A percentile compares a stretch with the other conserved stretches of the same genome.
Conservation (phyloP, 1,140 invertebrate species). For the Leptopilina clavipes region DNA sequence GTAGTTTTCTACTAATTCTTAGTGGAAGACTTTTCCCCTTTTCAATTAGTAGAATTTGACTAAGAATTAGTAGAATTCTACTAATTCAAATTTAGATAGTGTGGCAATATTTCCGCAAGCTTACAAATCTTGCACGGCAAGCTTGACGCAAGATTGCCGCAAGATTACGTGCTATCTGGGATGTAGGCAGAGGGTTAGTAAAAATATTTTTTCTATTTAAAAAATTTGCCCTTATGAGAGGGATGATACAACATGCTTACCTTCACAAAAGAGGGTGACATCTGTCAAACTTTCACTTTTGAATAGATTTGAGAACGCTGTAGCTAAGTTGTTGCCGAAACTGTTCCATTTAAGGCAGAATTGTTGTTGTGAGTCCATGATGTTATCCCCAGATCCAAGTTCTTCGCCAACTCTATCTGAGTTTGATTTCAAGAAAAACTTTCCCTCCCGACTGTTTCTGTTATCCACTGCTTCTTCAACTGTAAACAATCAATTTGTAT, state of each 20-base stretch:
- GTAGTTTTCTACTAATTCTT: too few relatives aligned
- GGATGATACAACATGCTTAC: slow-evolving; percentile 76
- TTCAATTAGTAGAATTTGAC: too few relatives aligned
- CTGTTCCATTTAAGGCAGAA: slow-evolving; percentile 95
- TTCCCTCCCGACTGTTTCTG: slow-evolving; percentile 68
- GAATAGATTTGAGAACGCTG: slow-evolving; percentile 90
- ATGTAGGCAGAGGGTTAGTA: too few relatives aligned
- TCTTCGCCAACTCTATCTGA: slow-evolving; percentile 68
- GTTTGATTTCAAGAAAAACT: slow-evolving; percentile 64
- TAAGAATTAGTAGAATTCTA: too few relatives aligned
- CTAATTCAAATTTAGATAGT: too few relatives aligned
- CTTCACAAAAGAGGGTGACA: slow-evolving; percentile 92
- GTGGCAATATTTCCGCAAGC: too few relatives aligned
- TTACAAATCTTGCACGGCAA: too few relatives aligned
- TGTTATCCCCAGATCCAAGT: slow-evolving; percentile 69
- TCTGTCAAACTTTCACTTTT: slow-evolving; percentile 92
- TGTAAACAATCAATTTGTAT: background rate
- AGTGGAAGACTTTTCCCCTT: too few relatives aligned
- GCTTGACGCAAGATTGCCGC: too few relatives aligned
- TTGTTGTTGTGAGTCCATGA: slow-evolving; percentile 89
- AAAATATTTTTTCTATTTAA: too few relatives aligned
- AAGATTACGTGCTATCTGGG: too few relatives aligned
- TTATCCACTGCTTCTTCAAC: slow-evolving; percentile 71
- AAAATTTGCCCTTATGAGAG: too few relatives aligned
- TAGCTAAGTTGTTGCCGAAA: slow-evolving; percentile 90